These are phyloP conservation scores for Pterostichus madidus DNA, from an alignment of 2,888 invertebrate genomes.

Conservation along the genomic window DNA sequence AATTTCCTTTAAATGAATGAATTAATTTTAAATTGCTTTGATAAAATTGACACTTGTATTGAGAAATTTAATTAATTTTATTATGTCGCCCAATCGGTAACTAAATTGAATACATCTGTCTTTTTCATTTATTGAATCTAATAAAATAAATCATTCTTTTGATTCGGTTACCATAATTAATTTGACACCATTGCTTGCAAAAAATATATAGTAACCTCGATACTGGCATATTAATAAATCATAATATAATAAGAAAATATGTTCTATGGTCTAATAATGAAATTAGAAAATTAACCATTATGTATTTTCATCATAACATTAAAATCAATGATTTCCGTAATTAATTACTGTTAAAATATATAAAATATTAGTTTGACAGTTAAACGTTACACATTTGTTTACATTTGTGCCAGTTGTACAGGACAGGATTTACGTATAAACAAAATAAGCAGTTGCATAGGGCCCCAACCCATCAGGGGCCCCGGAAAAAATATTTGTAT, in stretches of 20 bases:
- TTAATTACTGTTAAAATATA: too few relatives aligned
- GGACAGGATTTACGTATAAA: too few relatives aligned
- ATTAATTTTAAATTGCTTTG: slow-evolving; percentile 49
- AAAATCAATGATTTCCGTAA: too few relatives aligned
- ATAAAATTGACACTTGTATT: slow-evolving; percentile 48
- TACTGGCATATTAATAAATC: neutral
- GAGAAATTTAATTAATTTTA: slow-evolving; percentile 54
- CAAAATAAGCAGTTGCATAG: too few relatives aligned
- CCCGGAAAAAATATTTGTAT: too few relatives aligned
- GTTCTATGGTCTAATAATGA: too few relatives aligned
- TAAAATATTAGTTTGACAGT: too few relatives aligned
- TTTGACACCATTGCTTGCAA: neutral
- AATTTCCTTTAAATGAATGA: slow-evolving; percentile 51
- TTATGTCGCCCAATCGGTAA: slow-evolving; percentile 20
- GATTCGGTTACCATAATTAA: neutral
- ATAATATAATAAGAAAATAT: neutral
- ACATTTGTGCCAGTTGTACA: too few relatives aligned
- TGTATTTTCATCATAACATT: too few relatives aligned
- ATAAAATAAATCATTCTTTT: slow-evolving; percentile 1
- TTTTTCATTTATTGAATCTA: slow-evolving; percentile 25
- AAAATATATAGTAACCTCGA: neutral
- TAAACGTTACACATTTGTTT: too few relatives aligned
- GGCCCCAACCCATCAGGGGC: too few relatives aligned
- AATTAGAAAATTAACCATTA: too few relatives aligned
- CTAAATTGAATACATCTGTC: slow-evolving; percentile 28